A percentile compares a stretch with the other conserved stretches of the same genome.
Conservation (phyloP, 2,888 invertebrate species). For the Drosophila parthenogenetica region DNA sequence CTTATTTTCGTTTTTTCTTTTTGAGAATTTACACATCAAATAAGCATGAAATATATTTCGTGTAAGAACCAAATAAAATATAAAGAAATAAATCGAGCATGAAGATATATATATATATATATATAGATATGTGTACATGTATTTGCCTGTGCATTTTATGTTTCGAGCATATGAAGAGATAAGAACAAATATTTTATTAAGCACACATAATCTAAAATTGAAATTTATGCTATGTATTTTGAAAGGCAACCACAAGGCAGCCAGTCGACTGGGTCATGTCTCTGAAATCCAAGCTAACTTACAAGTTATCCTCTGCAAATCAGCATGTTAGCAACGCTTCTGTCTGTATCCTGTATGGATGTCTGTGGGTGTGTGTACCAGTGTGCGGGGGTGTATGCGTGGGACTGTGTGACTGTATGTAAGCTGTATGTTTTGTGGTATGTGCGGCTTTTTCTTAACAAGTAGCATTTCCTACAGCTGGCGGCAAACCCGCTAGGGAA, state of each 20-base stretch:
- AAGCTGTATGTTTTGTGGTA: constrained; percentile 43
- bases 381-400: constrained; percentile 7
- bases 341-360: constrained; percentile 9
- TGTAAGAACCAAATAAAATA: constrained; percentile 28
- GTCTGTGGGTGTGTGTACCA: background rate
- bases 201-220: constrained; percentile 74
- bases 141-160: constrained; percentile 9
- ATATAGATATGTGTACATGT: background rate
- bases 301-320: constrained; percentile 65
- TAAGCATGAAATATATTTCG: constrained; percentile 2
- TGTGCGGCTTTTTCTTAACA: constrained; percentile 66
- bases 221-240: constrained; percentile 68
- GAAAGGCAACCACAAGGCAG: constrained; percentile 40
- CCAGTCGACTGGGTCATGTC: constrained; percentile 20
- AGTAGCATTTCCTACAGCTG: constrained; percentile 72
- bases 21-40: constrained; percentile 24
- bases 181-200: constrained; percentile 71
- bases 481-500: constrained; percentile 57
- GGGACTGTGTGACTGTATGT: constrained; percentile 15
- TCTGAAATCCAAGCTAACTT: constrained; percentile 59
- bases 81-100: constrained; percentile 14
- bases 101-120: background rate
- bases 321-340: constrained; percentile 42
- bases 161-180: constrained; percentile 34
- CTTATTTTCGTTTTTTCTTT: background rate